phyloP scores from a whole-genome alignment of 1,140 invertebrate genomes.

The Monochamus saltuarius region DNA sequence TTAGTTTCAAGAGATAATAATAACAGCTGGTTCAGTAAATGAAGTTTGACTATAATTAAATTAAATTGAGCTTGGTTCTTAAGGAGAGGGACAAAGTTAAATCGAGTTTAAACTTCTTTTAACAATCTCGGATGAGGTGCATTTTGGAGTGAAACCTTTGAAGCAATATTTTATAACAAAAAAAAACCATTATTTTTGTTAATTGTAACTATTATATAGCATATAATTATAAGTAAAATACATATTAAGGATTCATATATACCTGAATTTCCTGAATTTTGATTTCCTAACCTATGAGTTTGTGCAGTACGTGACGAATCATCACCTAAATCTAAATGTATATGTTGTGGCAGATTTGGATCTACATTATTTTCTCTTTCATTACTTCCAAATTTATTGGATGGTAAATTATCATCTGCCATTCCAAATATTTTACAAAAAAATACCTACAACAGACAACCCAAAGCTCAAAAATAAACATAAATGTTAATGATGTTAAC shows the following conservation, averaged over 20 bases:
- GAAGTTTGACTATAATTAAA: too few relatives aligned
- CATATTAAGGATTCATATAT: constrained; percentile 4
- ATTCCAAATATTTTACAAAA: constrained; percentile 2
- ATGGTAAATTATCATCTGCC: constrained; percentile 15
- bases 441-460: not conserved
- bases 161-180: not conserved
- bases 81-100: too few relatives aligned
- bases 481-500: too few relatives aligned
- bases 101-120: too few relatives aligned
- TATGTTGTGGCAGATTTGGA: constrained; percentile 15
- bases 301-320: constrained; percentile 35
- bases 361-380: constrained; percentile 11
- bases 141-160: not conserved
- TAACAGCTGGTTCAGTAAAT: too few relatives aligned
- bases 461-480: too few relatives aligned
- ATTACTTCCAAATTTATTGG: constrained; percentile 8
- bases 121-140: too few relatives aligned
- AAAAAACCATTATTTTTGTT: not conserved
- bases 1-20: too few relatives aligned
- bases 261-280: constrained; percentile 22
- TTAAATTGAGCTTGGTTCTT: too few relatives aligned
- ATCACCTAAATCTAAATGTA: constrained; percentile 39
- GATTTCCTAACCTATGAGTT: constrained; percentile 39
- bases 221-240: not conserved
- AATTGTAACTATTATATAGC: not conserved